Base-by-base conservation (phyloP, 2,113 vertebrate genomes). In the Petaurus breviceps region DNA sequence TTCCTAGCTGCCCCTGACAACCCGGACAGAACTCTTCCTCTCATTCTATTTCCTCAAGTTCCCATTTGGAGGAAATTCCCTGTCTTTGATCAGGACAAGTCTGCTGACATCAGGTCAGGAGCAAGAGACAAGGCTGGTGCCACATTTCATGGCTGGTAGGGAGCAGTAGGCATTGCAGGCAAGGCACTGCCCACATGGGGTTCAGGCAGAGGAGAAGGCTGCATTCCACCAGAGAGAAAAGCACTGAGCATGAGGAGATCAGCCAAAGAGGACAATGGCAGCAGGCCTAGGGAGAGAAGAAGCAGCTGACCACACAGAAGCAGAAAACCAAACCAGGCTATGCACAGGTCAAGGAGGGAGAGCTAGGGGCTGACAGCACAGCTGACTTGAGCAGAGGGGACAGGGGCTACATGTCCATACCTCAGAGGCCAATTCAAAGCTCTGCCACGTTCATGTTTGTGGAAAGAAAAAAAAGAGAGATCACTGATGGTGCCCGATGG, bases 391-490 rank as follows among this genome's bases (percentile, higher is more conserved):
- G 22, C 0, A 94, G n/a, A 95, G 94, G 3, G 8, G 46, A 91
- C 37, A 47, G 77, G 92, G 93, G 94, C 92, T 95, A 31, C 92
- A 96, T 61, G 95, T 97, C 98, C 99, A 98, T 99, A 99, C 99
- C 99, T 99, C 99, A 61, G 99, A 97, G 98, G 99, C 98, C 98
- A 99, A 99, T 98, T 99, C 99, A 97, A 98, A 98, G 98, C 98
- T 99, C 99, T 99, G 99, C 93, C 98, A 97, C 94, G 98, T 98
- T 97, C 98, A 91, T 96, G 50, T 97, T 96, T 96, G 97, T 55
- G 97, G 91, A 97, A 98, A 95, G 95, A 96, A 97, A 98, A 95
- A 96, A 96, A 53, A 95, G 0, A 51, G 7, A 95, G 0, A 53
- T 6, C 22, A 77, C 94, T 92, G 54, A 90, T 37, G 52, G 54